Conservation (phyloP, 1,140 invertebrate genomes). For the Zaprionus inermis region DNA sequence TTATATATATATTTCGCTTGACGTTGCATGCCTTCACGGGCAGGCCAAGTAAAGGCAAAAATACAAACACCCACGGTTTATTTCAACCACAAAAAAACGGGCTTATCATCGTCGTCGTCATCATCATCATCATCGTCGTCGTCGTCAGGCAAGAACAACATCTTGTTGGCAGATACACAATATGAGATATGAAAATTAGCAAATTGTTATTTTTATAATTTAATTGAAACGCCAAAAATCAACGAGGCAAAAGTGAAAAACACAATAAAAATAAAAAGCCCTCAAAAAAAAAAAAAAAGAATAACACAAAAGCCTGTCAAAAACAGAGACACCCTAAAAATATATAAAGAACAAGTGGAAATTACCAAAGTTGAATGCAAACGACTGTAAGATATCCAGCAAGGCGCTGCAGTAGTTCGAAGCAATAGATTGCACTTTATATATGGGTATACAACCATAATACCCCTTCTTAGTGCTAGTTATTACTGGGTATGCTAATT, state of each 20-base stretch:
- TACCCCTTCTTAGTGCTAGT: neutral
- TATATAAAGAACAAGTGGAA: slow-evolving; percentile 25
- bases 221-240: slow-evolving; percentile 72
- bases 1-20: neutral
- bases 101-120: slow-evolving; percentile 6
- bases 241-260: slow-evolving; percentile 46
- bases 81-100: slow-evolving; percentile 30
- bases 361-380: slow-evolving; percentile 6
- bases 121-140: slow-evolving; percentile 13
- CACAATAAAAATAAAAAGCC: slow-evolving; percentile 1
- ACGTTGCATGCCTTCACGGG: slow-evolving; percentile 1
- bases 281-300: slow-evolving; percentile 19
- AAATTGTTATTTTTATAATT: slow-evolving; percentile 78
- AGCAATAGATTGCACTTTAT: neutral
- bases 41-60: slow-evolving; percentile 35
- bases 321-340: slow-evolving; percentile 28
- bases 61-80: slow-evolving; percentile 33
- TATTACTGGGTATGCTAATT: slow-evolving; percentile 33
- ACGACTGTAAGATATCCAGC: slow-evolving; percentile 18
- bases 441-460: neutral
- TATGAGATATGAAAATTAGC: slow-evolving; percentile 66
- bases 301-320: slow-evolving; percentile 41
- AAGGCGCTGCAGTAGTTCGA: neutral
- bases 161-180: slow-evolving; percentile 44
- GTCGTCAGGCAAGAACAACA: slow-evolving; percentile 9